A percentile compares a stretch with the other conserved stretches of the same genome.
phyloP scores from a whole-genome alignment of 1,140 invertebrate genomes.

The Pseudomyrmex cubaensis region DNA sequence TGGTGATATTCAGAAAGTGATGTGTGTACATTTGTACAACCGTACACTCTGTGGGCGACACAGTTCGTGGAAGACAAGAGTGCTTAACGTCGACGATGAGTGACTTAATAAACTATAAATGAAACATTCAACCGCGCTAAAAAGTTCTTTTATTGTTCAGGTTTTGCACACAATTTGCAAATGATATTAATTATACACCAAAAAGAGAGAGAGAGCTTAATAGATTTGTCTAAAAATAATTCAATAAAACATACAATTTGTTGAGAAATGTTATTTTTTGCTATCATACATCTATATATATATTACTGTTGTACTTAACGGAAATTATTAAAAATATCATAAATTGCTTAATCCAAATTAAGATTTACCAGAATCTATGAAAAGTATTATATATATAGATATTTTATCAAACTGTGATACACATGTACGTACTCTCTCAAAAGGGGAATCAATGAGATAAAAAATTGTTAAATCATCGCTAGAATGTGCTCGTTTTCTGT shows the following conservation, averaged over 20 bases:
- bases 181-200: background rate
- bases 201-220: background rate
- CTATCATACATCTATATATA: too few species aligned
- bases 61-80: slow-evolving; percentile 14
- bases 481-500: slow-evolving; percentile 40
- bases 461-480: slow-evolving; percentile 36
- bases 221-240: background rate
- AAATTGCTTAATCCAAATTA: too few species aligned
- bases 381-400: too few species aligned
- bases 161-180: slow-evolving; percentile 2
- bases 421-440: background rate
- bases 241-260: background rate
- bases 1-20: background rate
- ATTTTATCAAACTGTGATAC: background rate
- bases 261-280: background rate
- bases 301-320: too few species aligned
- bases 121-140: slow-evolving; percentile 22
- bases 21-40: slow-evolving; percentile 27
- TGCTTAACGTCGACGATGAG: slow-evolving; percentile 2
- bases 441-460: background rate
- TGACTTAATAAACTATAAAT: slow-evolving; percentile 32
- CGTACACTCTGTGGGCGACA: slow-evolving; percentile 25
- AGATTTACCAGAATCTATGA: too few species aligned
- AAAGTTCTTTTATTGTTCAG: background rate
- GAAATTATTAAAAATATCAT: too few species aligned